A percentile compares a stretch with the other conserved stretches of the same genome.
Conservation (phyloP, 2,113 vertebrate species). For the Zosterops japonicus region DNA sequence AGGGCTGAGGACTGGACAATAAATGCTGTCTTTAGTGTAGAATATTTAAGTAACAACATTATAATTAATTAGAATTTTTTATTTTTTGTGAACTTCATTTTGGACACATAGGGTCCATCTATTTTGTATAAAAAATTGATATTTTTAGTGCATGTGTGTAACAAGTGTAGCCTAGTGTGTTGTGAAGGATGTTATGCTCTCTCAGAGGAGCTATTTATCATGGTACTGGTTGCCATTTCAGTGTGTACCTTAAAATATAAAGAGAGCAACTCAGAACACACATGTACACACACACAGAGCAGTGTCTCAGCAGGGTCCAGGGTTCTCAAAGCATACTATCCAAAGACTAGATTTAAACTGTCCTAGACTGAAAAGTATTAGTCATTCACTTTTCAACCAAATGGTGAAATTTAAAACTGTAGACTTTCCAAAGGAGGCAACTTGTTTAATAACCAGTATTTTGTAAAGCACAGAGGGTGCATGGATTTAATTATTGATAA, state of each 20-base stretch:
- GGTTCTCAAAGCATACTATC: not conserved
- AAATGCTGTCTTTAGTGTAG: not conserved
- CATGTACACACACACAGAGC: not conserved
- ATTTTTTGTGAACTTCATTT: not conserved
- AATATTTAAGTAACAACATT: not conserved
- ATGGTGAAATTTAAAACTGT: not conserved
- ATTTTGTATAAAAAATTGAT: not conserved
- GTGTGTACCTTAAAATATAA: not conserved
- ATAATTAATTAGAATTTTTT: not conserved
- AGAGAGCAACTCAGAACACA: not conserved
- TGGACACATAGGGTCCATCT: not conserved
- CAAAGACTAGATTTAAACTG: not conserved
- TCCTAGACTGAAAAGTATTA: not conserved
- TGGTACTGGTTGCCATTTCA: not conserved
- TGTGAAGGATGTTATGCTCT: not conserved
- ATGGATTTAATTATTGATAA: not conserved
- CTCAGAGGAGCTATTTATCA: not conserved
- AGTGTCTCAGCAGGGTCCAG: not conserved
- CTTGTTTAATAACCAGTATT: not conserved
- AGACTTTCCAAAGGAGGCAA: not conserved
- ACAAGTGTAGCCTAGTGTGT: rapidly evolving
- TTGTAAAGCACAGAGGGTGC: not conserved
- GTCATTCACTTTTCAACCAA: not conserved
- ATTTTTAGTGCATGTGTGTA: not conserved
- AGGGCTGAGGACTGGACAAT: not conserved